Base-by-base conservation (phyloP, 2,113 vertebrate genomes). In the Albula glossodonta region DNA sequence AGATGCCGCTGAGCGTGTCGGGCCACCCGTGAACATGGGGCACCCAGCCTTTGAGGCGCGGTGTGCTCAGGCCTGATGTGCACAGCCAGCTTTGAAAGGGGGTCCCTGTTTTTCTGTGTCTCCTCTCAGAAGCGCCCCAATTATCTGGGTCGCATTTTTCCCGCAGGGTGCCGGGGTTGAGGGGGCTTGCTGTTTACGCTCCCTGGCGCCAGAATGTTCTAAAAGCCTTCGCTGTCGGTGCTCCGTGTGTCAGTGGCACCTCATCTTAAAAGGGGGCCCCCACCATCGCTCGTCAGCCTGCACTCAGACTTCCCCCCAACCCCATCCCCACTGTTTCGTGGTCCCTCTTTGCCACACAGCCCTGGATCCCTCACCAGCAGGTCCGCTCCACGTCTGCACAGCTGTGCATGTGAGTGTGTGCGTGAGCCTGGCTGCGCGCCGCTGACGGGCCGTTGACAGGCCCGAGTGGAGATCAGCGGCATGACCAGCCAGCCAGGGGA, bases 391-490 rank as follows among this genome's bases (percentile, higher is more conserved):
- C 60, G 17, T 2, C 60, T 5, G 56, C 56, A 3, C 5, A 90
- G 90, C 87, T 41, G 31, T 41, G 31, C 31, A 41, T 41, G 31
- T 41, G 31, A 41, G 91, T 90, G 89, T 93, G 92, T 92, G 89
- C 91, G 90, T 88, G 85, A 7, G 79, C 89, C 88, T 89, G 93
- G 92, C 92, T 92, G 90, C 89, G 92, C 91, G 92, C 88, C 85
- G 80, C 90, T 86, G 81, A 86, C 89, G 89, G 84, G 51, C 91
- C 85, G 93, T 93, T 95, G 93, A 93, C 93, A 94, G 93, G 31
- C 93, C 88, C 41, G 83, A 86, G 83, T 86, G 11, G 60, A 91
- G 90, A 81, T 22, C 63, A 86, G 89, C 90, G 87, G 86, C 2
- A 85, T 84, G 88, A 89, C 83, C 85, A 53, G 90, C 89, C 90